Evolutionary conservation across 2,888 invertebrate genomes (phyloP).

Genomic region (Colletes collaris): DNA sequence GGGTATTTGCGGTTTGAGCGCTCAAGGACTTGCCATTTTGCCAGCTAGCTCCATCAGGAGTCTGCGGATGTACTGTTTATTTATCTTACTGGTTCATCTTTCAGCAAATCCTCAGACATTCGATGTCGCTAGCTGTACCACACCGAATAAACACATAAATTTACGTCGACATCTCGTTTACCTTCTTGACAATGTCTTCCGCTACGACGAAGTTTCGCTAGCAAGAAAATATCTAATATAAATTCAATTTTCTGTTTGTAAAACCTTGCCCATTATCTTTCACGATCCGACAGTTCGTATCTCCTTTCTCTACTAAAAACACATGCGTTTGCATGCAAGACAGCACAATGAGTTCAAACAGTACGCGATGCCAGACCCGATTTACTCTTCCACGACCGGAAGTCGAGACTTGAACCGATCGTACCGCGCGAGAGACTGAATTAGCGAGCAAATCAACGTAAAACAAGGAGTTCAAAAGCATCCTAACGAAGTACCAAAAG

Average conservation of each 20-base stretch:
- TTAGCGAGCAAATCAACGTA: constrained; percentile 46
- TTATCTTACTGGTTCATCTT: no score
- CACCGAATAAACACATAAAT: neutral
- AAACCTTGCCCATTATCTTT: neutral
- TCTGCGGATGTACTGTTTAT: neutral
- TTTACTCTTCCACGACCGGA: constrained; percentile 25
- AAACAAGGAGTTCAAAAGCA: constrained; percentile 52
- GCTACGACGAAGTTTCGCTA: neutral
- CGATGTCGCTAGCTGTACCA: neutral
- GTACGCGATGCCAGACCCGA: constrained; percentile 19
- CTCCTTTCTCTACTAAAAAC: constrained; percentile 51
- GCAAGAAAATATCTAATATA: no score
- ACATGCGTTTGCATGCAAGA: constrained; percentile 60
- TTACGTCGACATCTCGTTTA: neutral
- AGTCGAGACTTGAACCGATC: neutral
- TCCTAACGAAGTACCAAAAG: constrained; percentile 50
- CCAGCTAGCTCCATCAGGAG: neutral
- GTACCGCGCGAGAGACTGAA: constrained; percentile 26
- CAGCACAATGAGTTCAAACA: constrained; percentile 23
- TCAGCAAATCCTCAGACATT: no score
- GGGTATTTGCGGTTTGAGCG: neutral
- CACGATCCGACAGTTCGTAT: constrained; percentile 59
- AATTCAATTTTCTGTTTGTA: no score
- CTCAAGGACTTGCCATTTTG: no score
- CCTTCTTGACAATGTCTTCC: constrained; percentile 1